Base-by-base conservation (phyloP, 2,888 invertebrate species). In the Andrena minutula region DNA sequence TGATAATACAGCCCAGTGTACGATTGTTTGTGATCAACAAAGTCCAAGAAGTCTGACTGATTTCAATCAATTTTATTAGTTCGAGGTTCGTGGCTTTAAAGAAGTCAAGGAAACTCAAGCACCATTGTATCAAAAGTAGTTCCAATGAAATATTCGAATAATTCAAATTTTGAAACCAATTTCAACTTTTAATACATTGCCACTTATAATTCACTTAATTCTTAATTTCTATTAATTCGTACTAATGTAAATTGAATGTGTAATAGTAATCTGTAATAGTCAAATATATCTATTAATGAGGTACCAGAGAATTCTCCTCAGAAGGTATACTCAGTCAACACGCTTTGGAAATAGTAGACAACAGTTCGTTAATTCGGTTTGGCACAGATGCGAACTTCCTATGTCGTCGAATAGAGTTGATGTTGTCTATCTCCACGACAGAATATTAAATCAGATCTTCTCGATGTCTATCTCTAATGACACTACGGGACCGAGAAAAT, bases 341-440 rank as follows among this genome's bases (percentile, higher is more conserved):
- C n/a, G 28, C 28, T 28, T 28, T 51, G 58, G 30, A 64, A 58
- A 72, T 30, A 30, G 30, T 63, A 77, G 49, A 20, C 30, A 64
- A 53, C 53, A 58, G n/a, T 41, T 58, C n/a, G 53, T 30, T 61
- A 71, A 75, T 56, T 63, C 28, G 8, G 65, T 70, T 84, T 88
- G 85, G 83, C 83, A 83, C 85, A 85, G 84, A 77, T 85, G 84
- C 61, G 51, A 79, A 84, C 75, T 85, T 89, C 83, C 87, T 81
- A 83, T 80, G 65, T 82, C 79, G 80, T 68, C 83, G 83, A 84
- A 77, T 75, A 81, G 75, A 76, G 64, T 56, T 61, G 58, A 78
- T 64, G 74, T 63, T 2, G n/a, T 61, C 41, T 64, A 71, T 65
- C 68, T 53, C 23, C 75, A 30, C 30, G 2, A 65, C 41, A 20